Base-by-base conservation (phyloP, 2,113 vertebrate genomes). In the Thermophis baileyi region DNA sequence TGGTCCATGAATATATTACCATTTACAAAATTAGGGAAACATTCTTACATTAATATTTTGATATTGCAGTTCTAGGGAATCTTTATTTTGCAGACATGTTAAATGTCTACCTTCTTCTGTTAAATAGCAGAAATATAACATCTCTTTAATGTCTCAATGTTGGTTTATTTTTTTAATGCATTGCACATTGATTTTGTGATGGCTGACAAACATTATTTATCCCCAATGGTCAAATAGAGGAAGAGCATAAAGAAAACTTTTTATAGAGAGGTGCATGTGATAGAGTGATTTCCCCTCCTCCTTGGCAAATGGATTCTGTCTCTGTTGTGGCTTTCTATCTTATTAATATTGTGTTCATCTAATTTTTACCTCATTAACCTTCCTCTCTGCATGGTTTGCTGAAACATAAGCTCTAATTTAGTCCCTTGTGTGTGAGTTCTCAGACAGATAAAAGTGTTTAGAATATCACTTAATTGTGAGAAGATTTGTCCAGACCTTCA, bases 341-440 rank as follows among this genome's bases (percentile, higher is more conserved):
- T 35, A 16, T 91, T 91, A 91, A 35, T 96, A 50, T 54, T 46
- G 94, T 95, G 35, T 95, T 97, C 94, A 69, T 69, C 5, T 85
- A 95, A 95, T 92, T 97, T 97, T 95, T 96, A 96, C 89, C 92
- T 97, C 0, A 12, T 96, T 97, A 97, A 96, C 95, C 95, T 97
- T 95, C 74, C n/a, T 96, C 91, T 96, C 91, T 90, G 90, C 86
- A 90, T 95, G 96, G 94, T 57, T 94, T 7, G 8, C 90, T 93
- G 95, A 95, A 97, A 94, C 63, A 94, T 63, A 53, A 90, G 90
- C 95, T 96, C 91, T 97, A 97, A 96, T 97, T 97, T 96, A 96
- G 89, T 97, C 93, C 92, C 92, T 49, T 92, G 92, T 96, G 90
- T 95, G 51, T 50, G 18, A 35, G 55, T 50, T 97, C 92, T 95